These are phyloP conservation scores for Penelope pileata DNA, from an alignment of 2,113 vertebrate genomes.

Conservation along the genomic window DNA sequence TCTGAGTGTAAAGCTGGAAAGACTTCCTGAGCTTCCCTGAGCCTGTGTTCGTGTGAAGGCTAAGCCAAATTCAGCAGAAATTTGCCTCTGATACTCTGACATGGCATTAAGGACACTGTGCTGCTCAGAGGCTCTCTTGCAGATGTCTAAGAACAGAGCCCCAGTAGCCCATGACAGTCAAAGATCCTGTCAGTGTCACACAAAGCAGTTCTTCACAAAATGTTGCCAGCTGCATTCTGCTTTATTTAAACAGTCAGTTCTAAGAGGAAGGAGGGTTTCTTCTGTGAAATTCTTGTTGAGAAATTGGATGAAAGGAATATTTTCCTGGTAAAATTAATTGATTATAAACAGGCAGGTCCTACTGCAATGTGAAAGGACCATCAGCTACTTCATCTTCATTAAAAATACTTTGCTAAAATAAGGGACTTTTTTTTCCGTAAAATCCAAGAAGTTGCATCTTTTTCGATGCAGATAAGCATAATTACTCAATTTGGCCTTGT, in stretches of 20 bases:
- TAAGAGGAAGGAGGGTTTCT: background rate
- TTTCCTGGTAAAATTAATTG: background rate
- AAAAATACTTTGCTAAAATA: background rate
- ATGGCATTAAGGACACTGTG: background rate
- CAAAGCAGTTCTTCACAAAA: background rate
- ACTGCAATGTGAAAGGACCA: background rate
- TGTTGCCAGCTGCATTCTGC: background rate
- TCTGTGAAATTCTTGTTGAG: background rate
- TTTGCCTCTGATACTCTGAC: background rate
- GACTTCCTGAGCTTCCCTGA: background rate
- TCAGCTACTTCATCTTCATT: background rate
- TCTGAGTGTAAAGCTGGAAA: background rate
- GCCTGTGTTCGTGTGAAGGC: rapidly evolving
- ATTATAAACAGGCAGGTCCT: background rate
- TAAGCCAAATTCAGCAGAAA: background rate
- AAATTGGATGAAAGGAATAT: background rate
- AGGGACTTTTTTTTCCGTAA: background rate
- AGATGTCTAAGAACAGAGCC: background rate
- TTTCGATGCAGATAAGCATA: too few relatives aligned
- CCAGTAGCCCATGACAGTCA: background rate
- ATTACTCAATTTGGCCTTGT: background rate
- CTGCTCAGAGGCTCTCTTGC: background rate
- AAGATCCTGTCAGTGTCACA: background rate
- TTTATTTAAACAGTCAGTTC: background rate
- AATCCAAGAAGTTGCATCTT: background rate